Conservation (phyloP, 2,797 vertebrate species). For the Nyctalus aviator region DNA sequence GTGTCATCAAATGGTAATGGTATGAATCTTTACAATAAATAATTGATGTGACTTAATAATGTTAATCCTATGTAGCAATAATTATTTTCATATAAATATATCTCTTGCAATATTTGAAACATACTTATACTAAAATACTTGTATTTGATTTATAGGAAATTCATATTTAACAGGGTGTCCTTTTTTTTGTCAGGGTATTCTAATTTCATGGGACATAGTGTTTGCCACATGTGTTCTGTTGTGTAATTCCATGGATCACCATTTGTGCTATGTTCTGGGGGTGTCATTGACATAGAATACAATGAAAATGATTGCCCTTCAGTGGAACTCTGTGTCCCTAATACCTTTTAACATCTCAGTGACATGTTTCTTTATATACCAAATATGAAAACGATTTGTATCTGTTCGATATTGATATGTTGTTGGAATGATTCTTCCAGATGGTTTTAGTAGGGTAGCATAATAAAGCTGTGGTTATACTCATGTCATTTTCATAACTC, state of each 20-base stretch:
- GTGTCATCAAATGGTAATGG: not conserved
- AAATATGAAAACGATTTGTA: not conserved
- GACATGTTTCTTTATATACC: not conserved
- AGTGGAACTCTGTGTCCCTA: not conserved
- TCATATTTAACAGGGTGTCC: not conserved
- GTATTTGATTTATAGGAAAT: not conserved
- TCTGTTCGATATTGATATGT: not conserved
- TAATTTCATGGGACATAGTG: not conserved
- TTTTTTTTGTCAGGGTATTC: not conserved
- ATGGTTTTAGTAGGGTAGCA: not conserved
- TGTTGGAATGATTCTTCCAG: not conserved
- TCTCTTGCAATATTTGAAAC: not conserved
- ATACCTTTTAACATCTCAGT: not conserved
- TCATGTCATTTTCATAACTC: not conserved
- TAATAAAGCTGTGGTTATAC: not conserved
- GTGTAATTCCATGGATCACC: not conserved
- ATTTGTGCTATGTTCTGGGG: not conserved
- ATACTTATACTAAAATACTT: not conserved
- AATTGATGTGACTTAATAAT: not conserved
- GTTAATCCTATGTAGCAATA: not conserved
- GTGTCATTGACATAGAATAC: not conserved
- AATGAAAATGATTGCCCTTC: not conserved
- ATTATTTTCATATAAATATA: not conserved
- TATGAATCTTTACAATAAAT: not conserved
- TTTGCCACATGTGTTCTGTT: not conserved